phyloP scores from a whole-genome alignment of 2,888 invertebrate genomes.

The Pegoplata infirma region DNA sequence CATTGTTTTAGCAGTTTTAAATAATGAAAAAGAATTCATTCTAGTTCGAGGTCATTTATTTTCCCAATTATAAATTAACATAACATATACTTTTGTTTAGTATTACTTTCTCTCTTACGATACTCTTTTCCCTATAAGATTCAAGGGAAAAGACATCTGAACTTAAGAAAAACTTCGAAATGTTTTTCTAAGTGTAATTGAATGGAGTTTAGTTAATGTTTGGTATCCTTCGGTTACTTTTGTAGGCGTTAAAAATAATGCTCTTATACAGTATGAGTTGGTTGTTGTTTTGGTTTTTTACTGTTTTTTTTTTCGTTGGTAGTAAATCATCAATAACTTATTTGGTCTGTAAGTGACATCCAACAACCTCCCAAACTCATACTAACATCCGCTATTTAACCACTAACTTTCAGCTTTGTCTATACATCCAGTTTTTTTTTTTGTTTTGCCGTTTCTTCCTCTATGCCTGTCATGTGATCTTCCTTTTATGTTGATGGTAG shows the following conservation, averaged over 20 bases:
- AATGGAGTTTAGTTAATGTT: background rate
- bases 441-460: slow-evolving; percentile 8
- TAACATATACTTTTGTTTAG: too few species aligned
- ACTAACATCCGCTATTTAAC: slow-evolving; percentile 24
- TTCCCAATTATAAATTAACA: too few species aligned
- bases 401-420: slow-evolving; percentile 46
- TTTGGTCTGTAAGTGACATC: slow-evolving; percentile 42
- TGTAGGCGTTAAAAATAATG: slow-evolving; percentile 39
- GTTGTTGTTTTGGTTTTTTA: slow-evolving; percentile 1
- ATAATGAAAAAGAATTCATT: too few species aligned
- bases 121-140: too few species aligned
- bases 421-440: slow-evolving; percentile 32
- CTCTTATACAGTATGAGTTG: background rate
- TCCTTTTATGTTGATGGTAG: slow-evolving; percentile 13
- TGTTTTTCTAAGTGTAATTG: background rate
- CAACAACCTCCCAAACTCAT: slow-evolving; percentile 18
- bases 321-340: slow-evolving; percentile 57
- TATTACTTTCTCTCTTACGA: too few species aligned
- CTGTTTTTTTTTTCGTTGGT: slow-evolving; percentile 1
- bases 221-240: slow-evolving; percentile 6
- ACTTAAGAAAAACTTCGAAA: too few species aligned
- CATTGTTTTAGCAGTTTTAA: too few species aligned
- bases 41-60: too few species aligned
- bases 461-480: slow-evolving; percentile 36
- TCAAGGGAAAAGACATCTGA: too few species aligned